Base-by-base conservation (phyloP, 1,140 invertebrate species). In the Colletes latitarsis region DNA sequence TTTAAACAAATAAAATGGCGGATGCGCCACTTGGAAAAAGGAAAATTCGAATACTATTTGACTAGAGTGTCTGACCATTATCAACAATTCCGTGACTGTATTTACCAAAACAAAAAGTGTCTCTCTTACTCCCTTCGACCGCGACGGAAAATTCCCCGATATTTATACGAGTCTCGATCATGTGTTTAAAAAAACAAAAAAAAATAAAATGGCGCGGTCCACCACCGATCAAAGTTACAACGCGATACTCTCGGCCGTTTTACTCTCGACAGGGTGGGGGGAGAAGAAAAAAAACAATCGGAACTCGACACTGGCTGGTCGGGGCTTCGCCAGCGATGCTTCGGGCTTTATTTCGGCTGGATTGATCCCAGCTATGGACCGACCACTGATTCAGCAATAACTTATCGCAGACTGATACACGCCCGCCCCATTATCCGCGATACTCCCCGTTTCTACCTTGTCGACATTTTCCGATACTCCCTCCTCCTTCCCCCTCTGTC, bases 331-430 rank as follows among this genome's bases (percentile, higher is more conserved):
- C 46, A 77, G 75, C 60, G 82, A 67, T 62, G 49, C 53, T 67
- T 49, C 57, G 10, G 49, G 30, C 1, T 58, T 77, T 82, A 78
- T 86, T 81, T 77, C 49, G 63, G 12, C 39, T 19, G 63, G 60
- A 73, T 79, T 78, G 75, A 71, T 82, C 67, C 19, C 66, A 39
- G 30, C 64, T 43, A 67, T 15, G n/a, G n/a, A 49, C 49, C 69
- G 57, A 73, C 53, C 39, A 86, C 81, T 68, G 80, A 85, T 86
- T 82, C 81, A 73, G 76, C 84, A 79, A 86, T 85, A 86, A 86
- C 67, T 86, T 86, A 86, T 82, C 83, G 63, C 62, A 12, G 39
- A 55, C 21, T 63, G 75, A 80, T 80, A 82, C 58, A 82, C 70
- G 67, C 64, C 52, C 46, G 19, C 15, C 46, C 75, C 69, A 77